Evolutionary conservation across 2,797 vertebrate species (phyloP), one percentile per base, ranked within the genome.

Genomic region (Sphenodon punctatus): DNA sequence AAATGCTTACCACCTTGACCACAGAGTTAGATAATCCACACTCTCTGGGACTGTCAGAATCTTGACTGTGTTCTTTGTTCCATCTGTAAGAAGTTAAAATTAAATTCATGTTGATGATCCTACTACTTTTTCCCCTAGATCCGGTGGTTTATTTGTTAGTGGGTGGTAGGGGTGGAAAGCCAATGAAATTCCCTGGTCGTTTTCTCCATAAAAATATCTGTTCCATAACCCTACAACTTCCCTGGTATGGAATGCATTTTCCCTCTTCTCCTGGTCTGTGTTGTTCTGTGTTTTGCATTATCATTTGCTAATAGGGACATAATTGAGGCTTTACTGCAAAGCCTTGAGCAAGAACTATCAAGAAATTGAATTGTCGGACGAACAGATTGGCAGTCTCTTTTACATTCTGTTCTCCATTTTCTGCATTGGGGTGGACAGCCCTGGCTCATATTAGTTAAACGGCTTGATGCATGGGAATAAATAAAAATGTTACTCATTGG

Each of bases 1-100:
- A 34, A 36, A 36, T 73, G 70, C 69, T 80, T 70, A 73, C 78
- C 78, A 80, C 77, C 79, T 65, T 80, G 78, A 80, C 78, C 70
- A 73, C 78, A 80, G n/a, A 80, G 70, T 67, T 53, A 73, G 61
- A 63, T 72, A 72, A 73, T 67, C 73, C 69, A 53, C 63, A 32
- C 69, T 51, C 63, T 80, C 69, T 61, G 51, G 69, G 49, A 78
- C 78, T 80, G 69, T 67, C 78, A 73, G 55, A 73, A 73, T 67
- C 45, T 67, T 32, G 74, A 46, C 78, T 51, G 69, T 14, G 59
- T 34, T 73, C 43, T 58, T 41, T 5, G 36, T 22, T 38, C 53
- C 78, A 73, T 73, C 78, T 80, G 63, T 67, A 80, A 80, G 53
- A 73, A 49, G 69, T 79, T 79, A 79, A 79, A 71, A 22, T 59